phyloP scores from a whole-genome alignment of 2,113 vertebrate species.

The Cairina moschata region DNA sequence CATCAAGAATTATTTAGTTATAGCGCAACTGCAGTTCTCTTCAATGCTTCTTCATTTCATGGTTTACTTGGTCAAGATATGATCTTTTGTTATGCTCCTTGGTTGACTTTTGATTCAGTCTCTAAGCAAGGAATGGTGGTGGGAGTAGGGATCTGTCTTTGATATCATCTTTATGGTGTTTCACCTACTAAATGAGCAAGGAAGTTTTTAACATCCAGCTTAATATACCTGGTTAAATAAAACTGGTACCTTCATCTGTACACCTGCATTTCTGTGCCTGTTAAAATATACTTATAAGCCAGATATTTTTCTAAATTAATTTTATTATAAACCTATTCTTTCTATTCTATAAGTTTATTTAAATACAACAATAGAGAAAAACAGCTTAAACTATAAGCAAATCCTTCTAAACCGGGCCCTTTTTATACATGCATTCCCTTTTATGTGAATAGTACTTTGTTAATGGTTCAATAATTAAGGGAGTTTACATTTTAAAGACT shows the following conservation, averaged over 20 bases:
- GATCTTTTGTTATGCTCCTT: not conserved
- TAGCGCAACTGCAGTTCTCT: not conserved
- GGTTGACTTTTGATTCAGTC: not conserved
- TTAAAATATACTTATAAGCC: not conserved
- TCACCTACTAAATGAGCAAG: not conserved
- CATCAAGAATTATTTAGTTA: not conserved
- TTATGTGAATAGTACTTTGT: constrained; percentile 30
- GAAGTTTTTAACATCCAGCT: not conserved
- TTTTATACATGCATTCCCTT: not conserved
- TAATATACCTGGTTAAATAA: not conserved
- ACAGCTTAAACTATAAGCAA: not conserved
- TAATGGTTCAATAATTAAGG: constrained; percentile 36
- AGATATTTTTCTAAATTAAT: not conserved
- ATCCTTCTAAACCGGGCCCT: not conserved
- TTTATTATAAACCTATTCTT: not conserved
- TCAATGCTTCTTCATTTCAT: not conserved
- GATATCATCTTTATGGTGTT: not conserved
- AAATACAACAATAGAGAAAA: not conserved
- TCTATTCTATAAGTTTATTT: not conserved
- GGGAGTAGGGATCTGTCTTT: not conserved
- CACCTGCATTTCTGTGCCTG: not conserved
- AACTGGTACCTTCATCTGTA: not conserved
- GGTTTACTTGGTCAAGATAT: not conserved
- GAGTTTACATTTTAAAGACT: constrained; percentile 57
- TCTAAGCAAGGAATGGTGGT: not conserved